Evolutionary conservation across 2,888 invertebrate species (phyloP), one percentile per base, ranked within the genome.

Genomic region (Plagiodera versicolora): DNA sequence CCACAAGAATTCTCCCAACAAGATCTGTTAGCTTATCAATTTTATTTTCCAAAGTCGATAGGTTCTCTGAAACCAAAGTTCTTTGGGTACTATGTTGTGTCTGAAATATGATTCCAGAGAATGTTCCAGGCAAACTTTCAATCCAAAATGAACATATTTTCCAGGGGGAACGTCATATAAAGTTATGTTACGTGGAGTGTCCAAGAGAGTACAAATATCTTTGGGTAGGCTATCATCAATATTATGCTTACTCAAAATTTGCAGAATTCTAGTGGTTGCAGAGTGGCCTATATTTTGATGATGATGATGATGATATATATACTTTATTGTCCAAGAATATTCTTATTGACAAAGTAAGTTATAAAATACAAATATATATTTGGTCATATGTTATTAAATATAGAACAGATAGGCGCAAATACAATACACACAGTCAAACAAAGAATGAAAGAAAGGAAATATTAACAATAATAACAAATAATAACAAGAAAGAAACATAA

Each of bases 231-330:
- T 50, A 8, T 50, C 19, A 50, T 30, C n/a, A 9, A 32, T 32
- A 30, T 50, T 32, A 50, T 32, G 32, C 18, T 50, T 30, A 19
- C 32, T 50, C 32, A 50, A 19, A 50, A 50, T 50, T 19, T 32
- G 10, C 30, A 50, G 10, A 2, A 50, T 50, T 50, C 19, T 50
- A 16, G 30, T 50, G 32, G 11, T 17, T 17, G 32, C 32, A 50
- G 32, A 50, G 28, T 50, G 50, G 6, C 32, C 11, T n/a, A 50
- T 50, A 50, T 50, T 30, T 50, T 50, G n/a, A n/a, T n/a, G n/a
- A n/a, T n/a, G n/a, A n/a, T n/a, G n/a, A n/a, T n/a, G n/a, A n/a
- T n/a, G n/a, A n/a, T n/a, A n/a, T n/a, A n/a, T n/a, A n/a, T n/a
- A n/a, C n/a, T n/a, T n/a, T n/a, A n/a, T n/a, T n/a, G n/a, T n/a